Conservation (phyloP, 2,113 vertebrate species). For the Corythaeola cristata region DNA sequence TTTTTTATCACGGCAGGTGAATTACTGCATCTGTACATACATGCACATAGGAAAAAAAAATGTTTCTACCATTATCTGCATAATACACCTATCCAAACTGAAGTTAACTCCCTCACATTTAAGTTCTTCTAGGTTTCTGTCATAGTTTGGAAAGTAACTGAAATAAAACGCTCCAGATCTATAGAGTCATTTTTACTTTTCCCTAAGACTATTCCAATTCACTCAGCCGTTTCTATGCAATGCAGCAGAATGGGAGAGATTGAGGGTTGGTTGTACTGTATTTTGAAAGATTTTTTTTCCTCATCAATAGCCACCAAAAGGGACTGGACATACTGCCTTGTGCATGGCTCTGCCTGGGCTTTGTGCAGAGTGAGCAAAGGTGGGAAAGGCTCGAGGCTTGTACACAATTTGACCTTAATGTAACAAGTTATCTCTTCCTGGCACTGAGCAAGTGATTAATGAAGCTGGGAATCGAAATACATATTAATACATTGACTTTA, state of each 20-base stretch:
- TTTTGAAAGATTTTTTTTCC: background rate
- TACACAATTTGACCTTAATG: background rate
- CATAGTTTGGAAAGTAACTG: background rate
- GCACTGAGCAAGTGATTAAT: background rate
- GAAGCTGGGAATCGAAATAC: background rate
- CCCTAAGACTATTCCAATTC: background rate
- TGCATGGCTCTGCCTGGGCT: background rate
- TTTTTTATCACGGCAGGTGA: background rate
- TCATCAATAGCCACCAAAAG: background rate
- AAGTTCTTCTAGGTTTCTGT: background rate
- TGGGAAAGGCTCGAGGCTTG: accelerated
- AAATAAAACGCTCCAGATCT: background rate
- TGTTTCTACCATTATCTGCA: background rate
- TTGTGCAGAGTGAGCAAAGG: background rate
- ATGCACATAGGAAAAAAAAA: background rate
- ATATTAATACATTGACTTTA: background rate
- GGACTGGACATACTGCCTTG: background rate
- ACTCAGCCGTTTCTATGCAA: background rate
- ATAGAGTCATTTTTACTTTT: background rate
- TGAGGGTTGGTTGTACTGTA: background rate
- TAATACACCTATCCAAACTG: background rate
- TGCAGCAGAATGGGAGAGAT: background rate
- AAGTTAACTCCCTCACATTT: background rate
- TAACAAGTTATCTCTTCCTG: background rate
- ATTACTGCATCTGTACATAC: background rate